These are phyloP conservation scores for Knipowitschia caucasica DNA, from an alignment of 2,797 vertebrate genomes.

Conservation along the genomic window DNA sequence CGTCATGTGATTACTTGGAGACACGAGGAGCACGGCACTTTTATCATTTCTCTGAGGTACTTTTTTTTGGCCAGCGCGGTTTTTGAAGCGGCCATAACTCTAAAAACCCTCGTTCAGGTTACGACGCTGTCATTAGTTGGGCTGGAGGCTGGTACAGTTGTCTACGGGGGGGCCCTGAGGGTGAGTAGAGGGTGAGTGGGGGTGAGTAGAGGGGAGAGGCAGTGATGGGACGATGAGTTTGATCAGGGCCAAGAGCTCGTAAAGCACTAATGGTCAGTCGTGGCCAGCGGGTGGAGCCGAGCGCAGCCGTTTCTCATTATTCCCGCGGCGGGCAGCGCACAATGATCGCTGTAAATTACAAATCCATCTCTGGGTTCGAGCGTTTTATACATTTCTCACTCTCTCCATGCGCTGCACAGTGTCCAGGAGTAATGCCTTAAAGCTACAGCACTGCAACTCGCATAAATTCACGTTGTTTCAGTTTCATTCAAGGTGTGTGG, in stretches of 20 bases:
- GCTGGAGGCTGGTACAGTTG: not conserved
- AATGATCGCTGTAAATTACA: conserved; percentile 76
- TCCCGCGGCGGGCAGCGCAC: conserved; percentile 67
- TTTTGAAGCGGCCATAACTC: not conserved
- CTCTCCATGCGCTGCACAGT: conserved; percentile 41
- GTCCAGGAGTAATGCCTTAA: conserved; percentile 45
- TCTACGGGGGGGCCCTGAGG: not conserved
- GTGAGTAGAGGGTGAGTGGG: too few species aligned
- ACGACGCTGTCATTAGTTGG: not conserved
- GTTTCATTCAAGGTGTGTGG: too few species aligned
- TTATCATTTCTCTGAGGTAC: too few species aligned
- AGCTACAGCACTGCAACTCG: too few species aligned
- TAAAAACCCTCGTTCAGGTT: not conserved
- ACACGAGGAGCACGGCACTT: too few species aligned
- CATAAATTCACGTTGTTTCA: too few species aligned
- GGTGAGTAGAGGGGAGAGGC: conserved; percentile 35
- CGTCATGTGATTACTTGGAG: too few species aligned
- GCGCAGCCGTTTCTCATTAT: conserved; percentile 82
- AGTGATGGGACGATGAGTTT: conserved; percentile 51
- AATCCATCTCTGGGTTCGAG: conserved; percentile 76
- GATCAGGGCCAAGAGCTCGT: conserved; percentile 65
- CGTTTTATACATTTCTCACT: conserved; percentile 60
- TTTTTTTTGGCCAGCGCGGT: too few species aligned
- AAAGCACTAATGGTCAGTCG: conserved; percentile 81
- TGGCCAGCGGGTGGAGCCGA: conserved; percentile 70